Conservation (phyloP, 2,888 invertebrate genomes). For the Ptilodon capucinus region DNA sequence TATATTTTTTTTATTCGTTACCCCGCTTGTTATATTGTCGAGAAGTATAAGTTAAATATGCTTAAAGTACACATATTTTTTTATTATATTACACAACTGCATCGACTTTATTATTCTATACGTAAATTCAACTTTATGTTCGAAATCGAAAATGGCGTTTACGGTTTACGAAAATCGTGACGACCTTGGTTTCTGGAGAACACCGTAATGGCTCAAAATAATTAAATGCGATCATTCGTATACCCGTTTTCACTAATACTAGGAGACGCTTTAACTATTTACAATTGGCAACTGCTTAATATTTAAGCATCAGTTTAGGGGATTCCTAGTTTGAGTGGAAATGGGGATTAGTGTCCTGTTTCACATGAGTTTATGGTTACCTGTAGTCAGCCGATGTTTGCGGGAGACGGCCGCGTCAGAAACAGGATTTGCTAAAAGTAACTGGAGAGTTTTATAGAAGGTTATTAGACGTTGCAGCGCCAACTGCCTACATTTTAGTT, state of each 20-base stretch:
- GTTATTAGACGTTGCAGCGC: conserved; percentile 14
- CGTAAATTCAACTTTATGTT: background rate
- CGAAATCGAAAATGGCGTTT: background rate
- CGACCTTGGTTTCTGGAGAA: background rate
- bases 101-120: background rate
- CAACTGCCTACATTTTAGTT: background rate
- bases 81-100: too few relatives aligned
- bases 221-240: too few relatives aligned
- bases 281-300: too few relatives aligned
- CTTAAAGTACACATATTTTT: too few relatives aligned
- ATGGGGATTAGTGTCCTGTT: background rate
- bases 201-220: too few relatives aligned
- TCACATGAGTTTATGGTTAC: background rate
- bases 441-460: conserved; percentile 25
- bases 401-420: conserved; percentile 8
- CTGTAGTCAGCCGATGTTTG: conserved; percentile 14
- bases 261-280: too few relatives aligned
- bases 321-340: too few relatives aligned
- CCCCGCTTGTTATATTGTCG: too few relatives aligned
- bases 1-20: too few relatives aligned
- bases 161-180: background rate
- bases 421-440: conserved; percentile 22
- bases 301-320: too few relatives aligned
- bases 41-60: too few relatives aligned
- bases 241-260: too few relatives aligned